These are phyloP conservation scores for Scyliorhinus canicula DNA, from an alignment of 2,797 vertebrate genomes.

Conservation along the genomic window DNA sequence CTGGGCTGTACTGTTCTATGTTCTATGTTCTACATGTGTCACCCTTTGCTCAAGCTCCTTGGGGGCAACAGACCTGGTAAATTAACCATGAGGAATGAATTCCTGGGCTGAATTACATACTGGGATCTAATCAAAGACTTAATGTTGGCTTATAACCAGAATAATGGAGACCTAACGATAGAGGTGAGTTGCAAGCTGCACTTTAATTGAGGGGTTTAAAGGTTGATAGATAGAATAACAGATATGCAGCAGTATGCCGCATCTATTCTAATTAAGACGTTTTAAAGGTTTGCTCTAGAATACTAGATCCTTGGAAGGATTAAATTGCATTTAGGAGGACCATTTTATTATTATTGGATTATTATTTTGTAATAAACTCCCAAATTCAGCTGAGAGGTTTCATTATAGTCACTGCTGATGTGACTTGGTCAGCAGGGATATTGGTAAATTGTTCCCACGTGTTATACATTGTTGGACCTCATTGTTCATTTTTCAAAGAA, in stretches of 20 bases:
- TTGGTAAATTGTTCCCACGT: not conserved
- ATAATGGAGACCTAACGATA: not conserved
- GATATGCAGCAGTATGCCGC: not conserved
- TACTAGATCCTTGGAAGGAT: not conserved
- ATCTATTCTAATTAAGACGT: not conserved
- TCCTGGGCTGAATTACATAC: not conserved
- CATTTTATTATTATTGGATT: not conserved
- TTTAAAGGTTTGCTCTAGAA: not conserved
- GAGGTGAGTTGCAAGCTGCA: not conserved
- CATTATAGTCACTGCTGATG: not conserved
- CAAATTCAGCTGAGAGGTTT: not conserved
- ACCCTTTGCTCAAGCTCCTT: not conserved
- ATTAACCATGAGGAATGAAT: not conserved
- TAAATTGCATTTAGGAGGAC: not conserved
- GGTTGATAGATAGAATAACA: not conserved
- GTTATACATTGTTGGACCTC: not conserved
- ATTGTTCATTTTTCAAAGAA: not conserved
- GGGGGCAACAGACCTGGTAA: not conserved
- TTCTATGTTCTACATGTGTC: no score
- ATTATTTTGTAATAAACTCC: not conserved
- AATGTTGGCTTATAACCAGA: not conserved
- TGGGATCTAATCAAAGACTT: not conserved
- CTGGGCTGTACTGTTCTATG: no score
- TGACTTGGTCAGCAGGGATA: not conserved
- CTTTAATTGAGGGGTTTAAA: not conserved